Evolutionary conservation across 2,113 vertebrate species (phyloP), one percentile per base, ranked within the genome.

Genomic region (Melanostigma gelatinosum): DNA sequence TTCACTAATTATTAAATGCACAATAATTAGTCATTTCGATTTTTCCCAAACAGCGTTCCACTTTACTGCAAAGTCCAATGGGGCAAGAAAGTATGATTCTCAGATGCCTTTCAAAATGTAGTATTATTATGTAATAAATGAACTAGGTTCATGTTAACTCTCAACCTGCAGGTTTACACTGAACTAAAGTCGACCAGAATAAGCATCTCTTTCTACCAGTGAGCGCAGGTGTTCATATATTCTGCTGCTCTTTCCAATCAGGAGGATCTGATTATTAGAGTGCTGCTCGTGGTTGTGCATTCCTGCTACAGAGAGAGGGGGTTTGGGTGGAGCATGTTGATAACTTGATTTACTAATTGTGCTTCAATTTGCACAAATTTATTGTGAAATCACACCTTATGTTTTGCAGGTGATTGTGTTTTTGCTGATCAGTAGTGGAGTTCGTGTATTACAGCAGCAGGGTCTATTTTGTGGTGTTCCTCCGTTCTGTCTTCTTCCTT

Each of bases 181-280:
- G 29, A 80, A 61, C 36, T 61, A 34, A 78, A 83, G 27, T 12
- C 64, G 63, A 57, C 38, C 29, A 67, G 40, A 50, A 29, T 32
- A n/a, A 34, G 40, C 24, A 36, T n/a, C 8, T 69, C 40, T 77
- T 44, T 74, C 16, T 82, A 40, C 63, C 46, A 70, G 76, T 58
- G 80, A 82, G 79, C 66, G 6, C 82, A 87, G 85, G 65, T 91
- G 87, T 80, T 79, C 65, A 60, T 40, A 42, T 52, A 38, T n/a
- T 69, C 52, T 48, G 69, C 65, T 88, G 22, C 71, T 77, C 44
- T 82, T 90, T 88, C 83, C 83, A 80, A 36, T 83, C 80, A 71
- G 32, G 3, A 80, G 58, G 63, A 42, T 79, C 34, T 57, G 3
- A 50, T 84, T 62, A 83, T 65, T 65, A 16, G 29, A 63, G 29